Conservation (phyloP, 2,888 invertebrate species). For the Laspeyria flexula region DNA sequence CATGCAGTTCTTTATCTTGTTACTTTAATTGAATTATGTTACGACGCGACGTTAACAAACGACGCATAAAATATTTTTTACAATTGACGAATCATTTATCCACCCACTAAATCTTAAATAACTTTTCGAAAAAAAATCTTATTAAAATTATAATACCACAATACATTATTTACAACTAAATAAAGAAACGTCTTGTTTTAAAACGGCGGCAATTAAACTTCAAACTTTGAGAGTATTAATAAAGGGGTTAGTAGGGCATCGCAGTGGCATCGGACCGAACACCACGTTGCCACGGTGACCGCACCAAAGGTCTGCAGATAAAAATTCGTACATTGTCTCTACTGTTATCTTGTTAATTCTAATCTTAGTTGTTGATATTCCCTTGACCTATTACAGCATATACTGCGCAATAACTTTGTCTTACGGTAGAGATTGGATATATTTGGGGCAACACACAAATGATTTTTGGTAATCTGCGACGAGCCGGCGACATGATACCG, state of each 20-base stretch:
- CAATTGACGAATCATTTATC: too few species aligned
- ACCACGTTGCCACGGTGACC: conserved; percentile 31
- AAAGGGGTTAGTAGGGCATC: conserved; percentile 71
- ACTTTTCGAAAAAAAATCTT: too few species aligned
- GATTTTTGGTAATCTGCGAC: conserved; percentile 47
- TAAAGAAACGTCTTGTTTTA: background rate
- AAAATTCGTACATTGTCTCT: conserved; percentile 52
- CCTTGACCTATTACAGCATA: conserved; percentile 71
- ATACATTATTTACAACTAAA: background rate
- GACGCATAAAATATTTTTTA: too few species aligned
- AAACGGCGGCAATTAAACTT: background rate
- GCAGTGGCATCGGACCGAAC: conserved; percentile 42
- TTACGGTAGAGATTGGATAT: conserved; percentile 28
- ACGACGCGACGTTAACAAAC: too few species aligned
- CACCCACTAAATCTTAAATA: too few species aligned
- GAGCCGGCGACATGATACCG: conserved; percentile 11
- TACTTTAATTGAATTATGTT: too few species aligned
- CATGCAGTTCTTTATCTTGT: too few species aligned
- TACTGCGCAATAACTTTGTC: conserved; percentile 60
- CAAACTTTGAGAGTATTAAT: conserved; percentile 21
- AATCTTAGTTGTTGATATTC: conserved; percentile 55
- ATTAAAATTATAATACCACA: background rate
- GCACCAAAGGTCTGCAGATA: conserved; percentile 51
- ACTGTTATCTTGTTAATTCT: conserved; percentile 47
- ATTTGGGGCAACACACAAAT: conserved; percentile 44